Percentiles rank a stretch among this genome's conserved stretches.
Conservation (phyloP, 2,113 vertebrate species). For the Hippoglossus stenolepis region DNA sequence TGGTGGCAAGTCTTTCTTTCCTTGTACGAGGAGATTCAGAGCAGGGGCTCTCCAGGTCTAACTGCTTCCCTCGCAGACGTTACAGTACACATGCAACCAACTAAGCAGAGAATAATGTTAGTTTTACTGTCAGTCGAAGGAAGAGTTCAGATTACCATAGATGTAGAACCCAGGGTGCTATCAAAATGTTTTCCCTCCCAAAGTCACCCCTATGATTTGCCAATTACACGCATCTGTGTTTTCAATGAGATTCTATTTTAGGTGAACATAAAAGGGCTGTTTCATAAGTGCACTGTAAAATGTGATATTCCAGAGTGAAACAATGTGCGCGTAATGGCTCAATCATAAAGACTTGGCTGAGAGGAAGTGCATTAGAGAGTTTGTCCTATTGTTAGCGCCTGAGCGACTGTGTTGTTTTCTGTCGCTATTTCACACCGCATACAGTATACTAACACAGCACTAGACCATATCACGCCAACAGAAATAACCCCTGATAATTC, state of each 20-base stretch:
- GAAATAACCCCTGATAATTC: conserved; percentile 65
- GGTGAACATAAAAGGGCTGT: conserved; percentile 68
- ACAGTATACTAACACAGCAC: conserved; percentile 57
- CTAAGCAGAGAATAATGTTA: conserved; percentile 57
- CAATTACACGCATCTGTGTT: conserved; percentile 79
- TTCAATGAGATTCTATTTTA: conserved; percentile 71
- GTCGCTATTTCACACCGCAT: conserved; percentile 50
- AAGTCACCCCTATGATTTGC: conserved; percentile 74
- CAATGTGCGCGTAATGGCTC: conserved; percentile 61
- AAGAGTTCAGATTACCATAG: conserved; percentile 61
- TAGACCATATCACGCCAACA: conserved; percentile 44
- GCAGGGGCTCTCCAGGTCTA: not conserved
- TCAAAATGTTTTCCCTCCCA: conserved; percentile 73
- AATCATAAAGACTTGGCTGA: conserved; percentile 66
- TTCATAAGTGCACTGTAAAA: conserved; percentile 76
- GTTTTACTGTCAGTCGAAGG: conserved; percentile 64
- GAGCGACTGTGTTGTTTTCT: conserved; percentile 23
- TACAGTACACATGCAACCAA: conserved; percentile 52
- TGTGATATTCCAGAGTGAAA: conserved; percentile 70
- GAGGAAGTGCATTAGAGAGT: conserved; percentile 44
- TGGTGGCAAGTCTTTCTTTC: conserved; percentile 19
- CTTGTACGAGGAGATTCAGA: conserved; percentile 1
- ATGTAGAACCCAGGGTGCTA: conserved; percentile 62
- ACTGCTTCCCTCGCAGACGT: conserved; percentile 21
- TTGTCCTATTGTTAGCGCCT: conserved; percentile 44